Conservation (phyloP, 1,140 invertebrate genomes). For the honey bee (Apis mellifera) region DNA sequence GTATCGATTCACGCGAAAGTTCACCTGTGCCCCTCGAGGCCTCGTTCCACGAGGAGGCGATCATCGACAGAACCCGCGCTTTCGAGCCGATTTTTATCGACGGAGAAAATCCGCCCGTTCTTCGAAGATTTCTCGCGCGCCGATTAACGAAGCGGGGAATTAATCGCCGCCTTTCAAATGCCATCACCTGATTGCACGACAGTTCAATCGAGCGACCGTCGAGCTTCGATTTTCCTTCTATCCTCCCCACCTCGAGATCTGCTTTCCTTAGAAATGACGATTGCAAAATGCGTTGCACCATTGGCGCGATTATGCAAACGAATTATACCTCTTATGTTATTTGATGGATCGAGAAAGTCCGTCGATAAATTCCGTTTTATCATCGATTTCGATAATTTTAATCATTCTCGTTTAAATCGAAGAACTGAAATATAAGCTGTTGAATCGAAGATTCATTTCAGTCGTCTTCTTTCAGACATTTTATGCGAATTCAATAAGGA, state of each 20-base stretch:
- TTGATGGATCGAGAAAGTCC: too few species aligned
- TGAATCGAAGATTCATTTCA: too few species aligned
- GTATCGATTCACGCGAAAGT: constrained; percentile 23
- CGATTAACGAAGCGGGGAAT: constrained; percentile 5
- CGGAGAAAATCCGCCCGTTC: constrained; percentile 1
- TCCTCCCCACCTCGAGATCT: neutral
- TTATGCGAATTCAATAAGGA: too few species aligned
- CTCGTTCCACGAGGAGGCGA: constrained; percentile 9
- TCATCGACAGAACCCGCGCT: neutral
- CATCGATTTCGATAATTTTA: too few species aligned
- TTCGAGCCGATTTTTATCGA: neutral
- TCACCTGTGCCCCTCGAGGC: constrained; percentile 27
- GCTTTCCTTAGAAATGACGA: neutral
- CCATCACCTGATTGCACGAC: neutral
- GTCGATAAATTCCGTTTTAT: too few species aligned
- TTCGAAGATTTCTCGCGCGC: neutral
- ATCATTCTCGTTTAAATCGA: too few species aligned
- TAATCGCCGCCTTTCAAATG: neutral
- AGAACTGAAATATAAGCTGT: too few species aligned
- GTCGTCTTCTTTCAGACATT: too few species aligned
- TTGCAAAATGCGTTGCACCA: neutral
- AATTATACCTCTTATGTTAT: neutral
- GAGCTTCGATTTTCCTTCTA: too few species aligned
- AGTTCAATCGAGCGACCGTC: too few species aligned
- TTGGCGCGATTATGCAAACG: neutral